Conservation (phyloP, 2,113 vertebrate species). For the Talpa occidentalis region DNA sequence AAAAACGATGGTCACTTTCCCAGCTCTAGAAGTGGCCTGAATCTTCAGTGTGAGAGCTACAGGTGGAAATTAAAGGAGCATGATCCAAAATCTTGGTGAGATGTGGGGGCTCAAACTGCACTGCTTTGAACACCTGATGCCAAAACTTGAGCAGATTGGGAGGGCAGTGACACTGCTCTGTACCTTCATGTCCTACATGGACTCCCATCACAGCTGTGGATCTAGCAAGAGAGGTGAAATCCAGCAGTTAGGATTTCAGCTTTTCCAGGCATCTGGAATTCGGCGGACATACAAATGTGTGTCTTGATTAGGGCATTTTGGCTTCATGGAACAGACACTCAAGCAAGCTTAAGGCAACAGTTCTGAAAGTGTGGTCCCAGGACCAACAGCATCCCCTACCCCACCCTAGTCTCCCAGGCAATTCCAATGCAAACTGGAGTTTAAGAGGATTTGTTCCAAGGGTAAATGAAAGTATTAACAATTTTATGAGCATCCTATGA, state of each 20-base stretch:
- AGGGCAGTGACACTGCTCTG: neutral
- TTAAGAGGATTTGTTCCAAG: constrained; percentile 15
- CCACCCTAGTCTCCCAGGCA: too few species aligned
- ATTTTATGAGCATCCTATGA: neutral
- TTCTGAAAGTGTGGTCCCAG: neutral
- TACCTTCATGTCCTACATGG: neutral
- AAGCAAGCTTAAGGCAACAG: neutral
- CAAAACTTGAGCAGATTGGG: neutral
- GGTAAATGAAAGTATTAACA: neutral
- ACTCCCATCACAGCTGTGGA: neutral
- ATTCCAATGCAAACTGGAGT: neutral
- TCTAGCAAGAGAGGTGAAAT: neutral
- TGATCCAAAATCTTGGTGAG: neutral
- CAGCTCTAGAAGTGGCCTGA: neutral
- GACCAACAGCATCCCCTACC: neutral
- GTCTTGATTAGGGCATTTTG: neutral
- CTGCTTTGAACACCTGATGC: neutral
- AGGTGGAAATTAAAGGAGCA: neutral
- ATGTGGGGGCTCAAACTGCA: neutral
- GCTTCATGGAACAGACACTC: neutral
- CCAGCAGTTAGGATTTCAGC: neutral
- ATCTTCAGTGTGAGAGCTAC: neutral
- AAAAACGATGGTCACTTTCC: constrained; percentile 8
- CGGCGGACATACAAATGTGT: neutral
- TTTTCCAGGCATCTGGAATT: neutral